Conservation (phyloP, 2,888 invertebrate genomes). For the Ochropleura leucogaster region DNA sequence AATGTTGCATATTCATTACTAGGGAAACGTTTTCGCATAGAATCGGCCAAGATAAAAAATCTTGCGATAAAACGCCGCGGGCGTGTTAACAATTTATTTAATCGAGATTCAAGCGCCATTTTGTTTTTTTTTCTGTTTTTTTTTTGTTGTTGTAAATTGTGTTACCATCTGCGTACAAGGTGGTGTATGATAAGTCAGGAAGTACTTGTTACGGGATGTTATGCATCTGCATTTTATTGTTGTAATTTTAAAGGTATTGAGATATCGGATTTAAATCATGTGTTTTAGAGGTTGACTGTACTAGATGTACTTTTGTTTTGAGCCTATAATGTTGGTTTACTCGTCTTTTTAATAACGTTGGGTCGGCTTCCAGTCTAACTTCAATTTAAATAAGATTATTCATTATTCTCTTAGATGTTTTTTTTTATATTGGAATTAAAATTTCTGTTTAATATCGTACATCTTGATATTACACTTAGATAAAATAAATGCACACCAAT, state of each 20-base stretch:
- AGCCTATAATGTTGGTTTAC: neutral
- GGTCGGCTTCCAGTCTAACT: too few species aligned
- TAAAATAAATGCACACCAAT: neutral
- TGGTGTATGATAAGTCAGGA: constrained; percentile 82
- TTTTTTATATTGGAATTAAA: too few species aligned
- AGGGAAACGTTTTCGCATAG: constrained; percentile 79
- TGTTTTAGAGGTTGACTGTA: neutral
- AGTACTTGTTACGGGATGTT: constrained; percentile 71
- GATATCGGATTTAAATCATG: constrained; percentile 40
- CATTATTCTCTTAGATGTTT: too few species aligned
- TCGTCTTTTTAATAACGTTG: too few species aligned
- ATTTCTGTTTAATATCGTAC: too few species aligned
- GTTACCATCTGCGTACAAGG: constrained; percentile 84
- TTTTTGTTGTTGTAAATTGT: constrained; percentile 62
- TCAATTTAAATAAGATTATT: too few species aligned
- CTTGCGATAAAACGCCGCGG: constrained; percentile 77
- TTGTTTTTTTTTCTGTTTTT: constrained; percentile 62
- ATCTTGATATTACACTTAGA: too few species aligned
- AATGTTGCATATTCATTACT: constrained; percentile 80
- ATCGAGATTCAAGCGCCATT: constrained; percentile 77
- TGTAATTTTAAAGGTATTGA: constrained; percentile 54
- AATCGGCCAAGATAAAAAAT: constrained; percentile 82
- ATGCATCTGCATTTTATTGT: constrained; percentile 65
- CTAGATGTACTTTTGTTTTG: neutral
- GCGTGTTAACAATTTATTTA: constrained; percentile 86